phyloP scores from a whole-genome alignment of 1,140 invertebrate species.

The Drosophila willistoni region DNA sequence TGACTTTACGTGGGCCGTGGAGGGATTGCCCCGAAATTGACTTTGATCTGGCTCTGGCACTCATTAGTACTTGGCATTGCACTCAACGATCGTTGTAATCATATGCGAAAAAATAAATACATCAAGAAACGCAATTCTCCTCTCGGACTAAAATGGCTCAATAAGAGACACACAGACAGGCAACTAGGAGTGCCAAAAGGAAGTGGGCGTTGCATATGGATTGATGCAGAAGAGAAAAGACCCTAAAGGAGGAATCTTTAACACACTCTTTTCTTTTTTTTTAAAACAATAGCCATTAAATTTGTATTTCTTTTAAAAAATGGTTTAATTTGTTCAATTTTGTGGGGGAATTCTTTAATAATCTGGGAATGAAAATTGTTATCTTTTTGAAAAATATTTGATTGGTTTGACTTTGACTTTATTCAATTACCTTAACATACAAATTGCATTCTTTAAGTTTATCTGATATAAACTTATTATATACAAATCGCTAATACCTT shows the following conservation, averaged over 20 bases:
- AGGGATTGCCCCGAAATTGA: slow-evolving; percentile 47
- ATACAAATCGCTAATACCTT: too few species aligned
- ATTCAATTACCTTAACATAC: too few species aligned
- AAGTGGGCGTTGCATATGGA: slow-evolving; percentile 49
- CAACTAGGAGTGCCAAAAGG: slow-evolving; percentile 60
- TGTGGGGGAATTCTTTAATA: too few species aligned
- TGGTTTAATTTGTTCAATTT: too few species aligned
- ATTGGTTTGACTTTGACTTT: too few species aligned
- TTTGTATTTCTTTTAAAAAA: too few species aligned
- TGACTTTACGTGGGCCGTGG: slow-evolving; percentile 57
- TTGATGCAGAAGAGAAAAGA: slow-evolving; percentile 16
- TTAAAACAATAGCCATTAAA: too few species aligned
- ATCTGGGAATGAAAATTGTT: too few species aligned
- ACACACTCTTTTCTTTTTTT: slow-evolving; percentile 16
- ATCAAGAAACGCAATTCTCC: slow-evolving; percentile 20
- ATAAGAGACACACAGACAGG: slow-evolving; percentile 29
- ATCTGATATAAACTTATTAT: too few species aligned
- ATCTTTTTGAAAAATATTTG: too few species aligned
- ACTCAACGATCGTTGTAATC: slow-evolving; percentile 40
- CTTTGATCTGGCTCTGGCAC: slow-evolving; percentile 65
- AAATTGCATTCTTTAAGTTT: too few species aligned
- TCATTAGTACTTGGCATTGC: slow-evolving; percentile 72
- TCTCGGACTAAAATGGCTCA: slow-evolving; percentile 61
- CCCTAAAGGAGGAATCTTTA: background rate
- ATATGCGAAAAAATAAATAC: slow-evolving; percentile 3